These are phyloP conservation scores for Ylistrum balloti DNA, from an alignment of 1,140 invertebrate genomes.

Conservation along the genomic window DNA sequence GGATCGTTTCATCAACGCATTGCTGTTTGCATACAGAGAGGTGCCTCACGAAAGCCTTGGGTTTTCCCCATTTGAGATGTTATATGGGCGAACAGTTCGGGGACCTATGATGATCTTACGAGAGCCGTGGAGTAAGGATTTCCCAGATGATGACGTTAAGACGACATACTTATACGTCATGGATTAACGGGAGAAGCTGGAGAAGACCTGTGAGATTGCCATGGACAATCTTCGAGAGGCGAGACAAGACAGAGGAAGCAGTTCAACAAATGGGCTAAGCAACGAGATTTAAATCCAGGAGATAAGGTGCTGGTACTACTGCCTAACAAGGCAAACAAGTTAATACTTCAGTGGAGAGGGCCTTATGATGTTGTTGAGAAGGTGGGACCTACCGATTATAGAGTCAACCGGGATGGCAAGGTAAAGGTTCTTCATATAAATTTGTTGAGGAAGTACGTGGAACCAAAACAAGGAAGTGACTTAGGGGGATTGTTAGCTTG, in stretches of 20 bases:
- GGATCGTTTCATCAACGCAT: slow-evolving; percentile 68
- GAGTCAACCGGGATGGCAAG: slow-evolving; percentile 53
- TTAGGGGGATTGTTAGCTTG: no score
- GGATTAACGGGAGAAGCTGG: slow-evolving; percentile 59
- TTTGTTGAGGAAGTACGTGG: slow-evolving; percentile 51
- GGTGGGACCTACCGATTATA: slow-evolving; percentile 43
- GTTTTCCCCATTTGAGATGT: slow-evolving; percentile 72
- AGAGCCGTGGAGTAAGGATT: slow-evolving; percentile 69
- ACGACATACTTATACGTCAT: slow-evolving; percentile 64
- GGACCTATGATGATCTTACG: slow-evolving; percentile 65
- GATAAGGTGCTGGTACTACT: slow-evolving; percentile 53
- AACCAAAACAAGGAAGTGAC: background rate
- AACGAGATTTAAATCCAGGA: slow-evolving; percentile 42
- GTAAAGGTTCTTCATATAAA: slow-evolving; percentile 51
- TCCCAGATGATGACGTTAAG: slow-evolving; percentile 46
- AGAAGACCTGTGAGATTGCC: slow-evolving; percentile 60
- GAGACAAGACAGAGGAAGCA: slow-evolving; percentile 42
- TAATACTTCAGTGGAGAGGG: slow-evolving; percentile 60
- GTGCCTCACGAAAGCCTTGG: slow-evolving; percentile 57
- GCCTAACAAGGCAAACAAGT: slow-evolving; percentile 54
- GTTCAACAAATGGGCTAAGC: slow-evolving; percentile 57
- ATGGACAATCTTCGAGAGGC: slow-evolving; percentile 43
- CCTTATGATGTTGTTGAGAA: slow-evolving; percentile 53
- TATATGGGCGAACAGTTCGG: slow-evolving; percentile 70
- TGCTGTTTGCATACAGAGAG: slow-evolving; percentile 57